Percentiles rank a stretch among this genome's conserved stretches.
These are phyloP conservation scores for Lochmaea crataegi DNA, from an alignment of 2,888 invertebrate species.

Conservation along the genomic window DNA sequence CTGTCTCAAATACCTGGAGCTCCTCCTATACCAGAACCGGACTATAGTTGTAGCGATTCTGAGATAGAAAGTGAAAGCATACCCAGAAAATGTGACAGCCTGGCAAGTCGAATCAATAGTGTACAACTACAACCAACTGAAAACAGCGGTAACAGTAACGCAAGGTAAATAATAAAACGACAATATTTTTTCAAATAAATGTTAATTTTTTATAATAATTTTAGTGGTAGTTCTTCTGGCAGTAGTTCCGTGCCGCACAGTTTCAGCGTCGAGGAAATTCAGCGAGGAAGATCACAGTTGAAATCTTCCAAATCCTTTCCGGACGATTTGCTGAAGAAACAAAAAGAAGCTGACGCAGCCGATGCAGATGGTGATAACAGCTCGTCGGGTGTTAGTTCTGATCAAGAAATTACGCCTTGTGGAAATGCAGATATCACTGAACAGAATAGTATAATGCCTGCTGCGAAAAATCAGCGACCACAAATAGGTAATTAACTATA, in stretches of 20 bases:
- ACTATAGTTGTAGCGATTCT: slow-evolving; percentile 89
- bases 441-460: slow-evolving; percentile 50
- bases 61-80: slow-evolving; percentile 71
- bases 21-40: slow-evolving; percentile 92
- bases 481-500: slow-evolving; percentile 52
- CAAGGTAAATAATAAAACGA: slow-evolving; percentile 67
- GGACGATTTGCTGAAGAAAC: slow-evolving; percentile 77
- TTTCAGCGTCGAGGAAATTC: slow-evolving; percentile 89
- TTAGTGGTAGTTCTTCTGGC: slow-evolving; percentile 75
- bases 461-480: slow-evolving; percentile 57
- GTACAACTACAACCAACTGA: slow-evolving; percentile 69
- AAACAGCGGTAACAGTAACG: slow-evolving; percentile 81
- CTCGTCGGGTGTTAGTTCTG: slow-evolving; percentile 88
- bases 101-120: slow-evolving; percentile 62
- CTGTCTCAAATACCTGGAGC: slow-evolving; percentile 57
- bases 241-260: slow-evolving; percentile 85
- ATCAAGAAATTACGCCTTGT: slow-evolving; percentile 78
- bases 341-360: slow-evolving; percentile 63
- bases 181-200: background rate
- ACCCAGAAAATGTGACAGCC: slow-evolving; percentile 69
- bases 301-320: slow-evolving; percentile 90
- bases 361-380: slow-evolving; percentile 87
- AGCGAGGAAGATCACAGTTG: slow-evolving; percentile 84
- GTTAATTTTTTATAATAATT: slow-evolving; percentile 15
- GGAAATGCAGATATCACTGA: slow-evolving; percentile 66